Base-by-base conservation (phyloP, 2,113 vertebrate genomes). In the Girardinichthys multiradiatus region DNA sequence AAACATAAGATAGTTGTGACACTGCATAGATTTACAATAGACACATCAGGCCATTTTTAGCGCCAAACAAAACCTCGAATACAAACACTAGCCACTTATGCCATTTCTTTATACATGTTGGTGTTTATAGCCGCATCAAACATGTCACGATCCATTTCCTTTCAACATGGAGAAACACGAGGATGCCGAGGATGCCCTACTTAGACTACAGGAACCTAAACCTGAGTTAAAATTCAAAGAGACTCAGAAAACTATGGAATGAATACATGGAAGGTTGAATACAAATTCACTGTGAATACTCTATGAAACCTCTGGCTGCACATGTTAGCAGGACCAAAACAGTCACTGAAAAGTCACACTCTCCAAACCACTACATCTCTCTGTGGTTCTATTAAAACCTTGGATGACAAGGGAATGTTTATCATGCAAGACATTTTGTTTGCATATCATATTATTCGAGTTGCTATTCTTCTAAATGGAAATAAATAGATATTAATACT, bases 401-500 rank as follows among this genome's bases (percentile, higher is more conserved):
- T 7, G 2, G 3, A 54, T 54, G 48, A 24, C 48, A 54, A 24
- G 48, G 3, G 48, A 24, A 24, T 54, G 48, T 54, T 54, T 10
- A n/a, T 54, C 21, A 24, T 24, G 24, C 3, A 29, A 6, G 57
- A 59, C 14, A 29, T 59, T 29, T 17, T 2, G 7, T 15, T 28
- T 8, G 13, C n/a, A 42, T 57, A 19, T 8, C 17, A 19, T 57
- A 24, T 17, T 61, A 60, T 37, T 27, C 15, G 57, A 33, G 51
- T n/a, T 27, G 59, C n/a, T 4, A 65, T 35, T 54, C n/a, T 60
- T 73, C 30, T 24, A 65, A 69, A n/a, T 0, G 0, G 2, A 48
- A 58, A 37, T 26, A 63, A 42, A 31, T 30, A 61, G 59, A 39
- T 64, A 58, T n/a, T 21, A 45, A 62, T 66, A 28, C 70, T 63